These are phyloP conservation scores for Huso huso DNA, from an alignment of 2,797 vertebrate species.

Conservation along the genomic window DNA sequence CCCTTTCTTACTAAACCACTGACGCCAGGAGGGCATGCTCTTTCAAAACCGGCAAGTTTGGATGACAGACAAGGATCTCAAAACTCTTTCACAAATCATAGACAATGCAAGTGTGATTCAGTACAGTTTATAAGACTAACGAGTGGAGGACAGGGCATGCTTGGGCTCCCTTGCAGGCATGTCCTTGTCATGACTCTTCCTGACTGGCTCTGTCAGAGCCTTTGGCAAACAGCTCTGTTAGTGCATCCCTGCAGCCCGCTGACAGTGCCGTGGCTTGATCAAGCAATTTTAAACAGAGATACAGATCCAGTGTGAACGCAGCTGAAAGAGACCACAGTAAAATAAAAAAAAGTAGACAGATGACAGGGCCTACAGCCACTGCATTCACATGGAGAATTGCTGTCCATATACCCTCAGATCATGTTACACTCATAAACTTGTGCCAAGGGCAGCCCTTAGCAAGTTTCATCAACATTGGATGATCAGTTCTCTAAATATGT, in stretches of 20 bases:
- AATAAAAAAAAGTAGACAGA: too few species aligned
- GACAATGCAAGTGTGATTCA: constrained; percentile 45
- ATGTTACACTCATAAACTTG: too few species aligned
- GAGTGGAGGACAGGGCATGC: constrained; percentile 47
- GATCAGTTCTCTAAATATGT: too few species aligned
- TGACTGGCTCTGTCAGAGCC: constrained; percentile 57
- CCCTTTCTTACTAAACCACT: constrained; percentile 21
- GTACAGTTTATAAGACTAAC: constrained; percentile 50
- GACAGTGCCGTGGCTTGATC: too few species aligned
- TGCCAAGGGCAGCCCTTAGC: too few species aligned
- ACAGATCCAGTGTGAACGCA: too few species aligned
- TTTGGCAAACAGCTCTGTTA: constrained; percentile 27
- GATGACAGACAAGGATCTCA: constrained; percentile 36
- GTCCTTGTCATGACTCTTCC: constrained; percentile 43
- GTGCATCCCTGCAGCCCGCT: background rate
- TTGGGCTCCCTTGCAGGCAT: constrained; percentile 31
- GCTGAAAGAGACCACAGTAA: too few species aligned
- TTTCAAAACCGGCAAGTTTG: constrained; percentile 38
- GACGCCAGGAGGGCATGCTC: constrained; percentile 27
- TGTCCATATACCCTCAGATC: too few species aligned
- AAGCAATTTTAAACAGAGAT: too few species aligned
- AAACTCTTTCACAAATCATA: constrained; percentile 35
- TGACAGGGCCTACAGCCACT: too few species aligned
- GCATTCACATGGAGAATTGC: too few species aligned
- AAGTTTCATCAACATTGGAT: too few species aligned